These are phyloP conservation scores for Darevskia nairensis DNA, from an alignment of 2,797 vertebrate genomes.

Conservation along the genomic window DNA sequence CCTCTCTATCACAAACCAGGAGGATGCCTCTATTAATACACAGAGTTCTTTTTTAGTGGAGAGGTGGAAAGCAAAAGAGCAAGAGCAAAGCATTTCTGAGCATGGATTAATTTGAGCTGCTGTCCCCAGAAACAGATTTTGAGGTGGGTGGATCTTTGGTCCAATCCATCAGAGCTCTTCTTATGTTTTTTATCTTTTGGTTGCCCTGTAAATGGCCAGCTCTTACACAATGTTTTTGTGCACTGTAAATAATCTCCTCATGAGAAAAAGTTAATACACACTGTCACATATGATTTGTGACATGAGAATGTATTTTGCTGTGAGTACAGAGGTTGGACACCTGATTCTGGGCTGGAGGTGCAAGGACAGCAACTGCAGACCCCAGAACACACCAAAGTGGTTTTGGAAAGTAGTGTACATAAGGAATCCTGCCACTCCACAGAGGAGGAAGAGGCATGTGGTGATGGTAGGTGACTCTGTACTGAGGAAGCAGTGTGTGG, in stretches of 20 bases:
- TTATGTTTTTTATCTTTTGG: no score
- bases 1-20: not conserved
- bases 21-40: not conserved
- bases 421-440: no score
- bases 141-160: no score
- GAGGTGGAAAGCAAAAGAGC: not conserved
- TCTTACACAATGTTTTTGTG: not conserved
- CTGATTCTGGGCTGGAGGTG: no score
- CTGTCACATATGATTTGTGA: not conserved
- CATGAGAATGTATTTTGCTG: not conserved
- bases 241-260: not conserved
- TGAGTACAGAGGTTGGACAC: not conserved
- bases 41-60: not conserved
- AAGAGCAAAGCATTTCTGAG: not conserved
- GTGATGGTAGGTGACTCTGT: no score
- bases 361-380: no score
- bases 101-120: not conserved
- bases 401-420: no score
- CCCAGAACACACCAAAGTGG: no score
- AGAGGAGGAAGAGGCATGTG: no score
- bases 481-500: no score
- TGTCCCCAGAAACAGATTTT: not conserved
- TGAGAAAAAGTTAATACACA: not conserved
- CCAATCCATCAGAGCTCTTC: no score
- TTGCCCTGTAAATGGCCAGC: no score